Conservation (phyloP, 30 jellyfish, hydroid and myxozoan genomes). For the Aurelia aurita complex sp. Pacific region DNA sequence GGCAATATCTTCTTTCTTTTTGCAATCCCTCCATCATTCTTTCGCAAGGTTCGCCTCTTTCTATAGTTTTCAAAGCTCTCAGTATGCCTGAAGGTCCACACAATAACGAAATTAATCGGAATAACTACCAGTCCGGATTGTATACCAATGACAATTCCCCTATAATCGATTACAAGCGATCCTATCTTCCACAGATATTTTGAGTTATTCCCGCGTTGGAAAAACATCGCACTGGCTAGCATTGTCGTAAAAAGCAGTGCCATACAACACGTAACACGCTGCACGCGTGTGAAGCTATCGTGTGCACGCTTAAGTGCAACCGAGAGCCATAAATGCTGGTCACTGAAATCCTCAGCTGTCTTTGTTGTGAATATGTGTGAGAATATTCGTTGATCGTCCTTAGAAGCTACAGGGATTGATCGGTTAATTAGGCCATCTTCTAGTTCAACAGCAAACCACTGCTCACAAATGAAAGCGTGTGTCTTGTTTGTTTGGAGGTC, state of each 20-base stretch:
- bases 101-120: constrained; percentile 63
- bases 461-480: constrained; percentile 52
- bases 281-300: constrained; percentile 82
- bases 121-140: constrained; percentile 75
- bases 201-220: constrained; percentile 65
- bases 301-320: constrained; percentile 73
- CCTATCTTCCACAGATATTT: constrained; percentile 73
- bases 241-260: constrained; percentile 67
- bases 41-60: not conserved
- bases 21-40: not conserved
- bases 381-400: constrained; percentile 39
- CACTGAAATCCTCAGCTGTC: constrained; percentile 54
- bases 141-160: constrained; percentile 70
- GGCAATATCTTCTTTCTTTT: constrained; percentile 34
- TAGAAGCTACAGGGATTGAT: constrained; percentile 20
- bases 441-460: constrained; percentile 64
- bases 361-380: constrained; percentile 69
- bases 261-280: constrained; percentile 77
- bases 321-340: constrained; percentile 69
- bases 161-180: constrained; percentile 59
- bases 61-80: constrained; percentile 33
- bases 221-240: constrained; percentile 91
- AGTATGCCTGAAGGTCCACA: constrained; percentile 64
- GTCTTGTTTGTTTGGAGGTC: constrained; percentile 52
- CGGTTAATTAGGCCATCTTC: constrained; percentile 62